Percentiles rank a stretch among this genome's conserved stretches.
These are phyloP conservation scores for Lordiphosa clarofinis DNA, from an alignment of 1,140 invertebrate genomes.

Conservation along the genomic window DNA sequence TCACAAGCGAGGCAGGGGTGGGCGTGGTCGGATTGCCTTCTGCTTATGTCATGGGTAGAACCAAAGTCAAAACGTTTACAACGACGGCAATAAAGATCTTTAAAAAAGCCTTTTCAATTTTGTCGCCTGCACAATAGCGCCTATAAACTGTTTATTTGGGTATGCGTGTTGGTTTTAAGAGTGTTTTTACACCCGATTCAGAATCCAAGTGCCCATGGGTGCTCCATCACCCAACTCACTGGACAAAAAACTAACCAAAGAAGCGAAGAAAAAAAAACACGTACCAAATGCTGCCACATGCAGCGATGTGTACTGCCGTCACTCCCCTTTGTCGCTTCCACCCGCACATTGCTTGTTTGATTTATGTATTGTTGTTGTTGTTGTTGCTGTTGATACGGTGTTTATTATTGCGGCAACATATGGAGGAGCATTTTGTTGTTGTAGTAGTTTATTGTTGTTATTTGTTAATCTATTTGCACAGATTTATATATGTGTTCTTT, in stretches of 20 bases:
- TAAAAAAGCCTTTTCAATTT: too few species aligned
- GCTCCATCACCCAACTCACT: constrained; percentile 3
- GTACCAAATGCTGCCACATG: constrained; percentile 59
- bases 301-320: constrained; percentile 15
- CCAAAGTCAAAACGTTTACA: too few species aligned
- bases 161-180: background rate
- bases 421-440: constrained; percentile 44
- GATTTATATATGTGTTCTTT: constrained; percentile 36
- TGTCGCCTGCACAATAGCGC: too few species aligned
- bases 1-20: too few species aligned
- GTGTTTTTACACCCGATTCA: background rate
- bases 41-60: too few species aligned
- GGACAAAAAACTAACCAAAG: constrained; percentile 20
- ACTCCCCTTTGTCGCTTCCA: background rate
- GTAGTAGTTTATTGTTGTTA: constrained; percentile 53
- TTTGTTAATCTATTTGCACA: constrained; percentile 74
- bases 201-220: constrained; percentile 22
- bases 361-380: constrained; percentile 55
- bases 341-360: constrained; percentile 46
- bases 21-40: too few species aligned
- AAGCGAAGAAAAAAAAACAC: constrained; percentile 19
- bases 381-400: constrained; percentile 39
- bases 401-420: constrained; percentile 67
- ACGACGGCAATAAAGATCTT: too few species aligned
- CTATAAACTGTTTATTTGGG: background rate